Conservation (phyloP, 2,797 vertebrate species). For the Ciconia nigra region DNA sequence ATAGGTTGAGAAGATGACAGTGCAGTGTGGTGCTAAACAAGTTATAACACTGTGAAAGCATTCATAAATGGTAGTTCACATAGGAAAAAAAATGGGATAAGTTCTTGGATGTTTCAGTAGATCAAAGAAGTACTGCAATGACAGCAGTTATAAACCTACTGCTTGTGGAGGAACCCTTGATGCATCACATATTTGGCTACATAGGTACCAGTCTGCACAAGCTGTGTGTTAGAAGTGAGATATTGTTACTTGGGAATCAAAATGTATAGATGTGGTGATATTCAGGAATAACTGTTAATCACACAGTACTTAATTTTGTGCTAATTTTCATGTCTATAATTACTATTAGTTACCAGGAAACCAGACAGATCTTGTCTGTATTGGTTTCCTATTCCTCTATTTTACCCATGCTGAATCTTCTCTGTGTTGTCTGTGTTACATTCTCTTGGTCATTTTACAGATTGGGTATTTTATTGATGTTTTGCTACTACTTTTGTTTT, state of each 20-base stretch:
- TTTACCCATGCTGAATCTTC: not conserved
- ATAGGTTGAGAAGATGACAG: not conserved
- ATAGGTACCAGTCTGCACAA: not conserved
- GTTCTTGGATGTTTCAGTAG: not conserved
- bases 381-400: not conserved
- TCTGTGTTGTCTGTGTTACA: not conserved
- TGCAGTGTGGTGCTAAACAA: not conserved
- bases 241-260: not conserved
- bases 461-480: not conserved
- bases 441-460: not conserved
- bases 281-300: not conserved
- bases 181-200: not conserved
- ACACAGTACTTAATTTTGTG: not conserved
- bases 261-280: not conserved
- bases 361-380: not conserved
- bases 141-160: not conserved
- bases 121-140: not conserved
- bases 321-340: not conserved
- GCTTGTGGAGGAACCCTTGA: not conserved
- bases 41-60: not conserved
- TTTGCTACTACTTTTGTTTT: not conserved
- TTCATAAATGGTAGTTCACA: not conserved
- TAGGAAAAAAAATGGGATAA: not conserved
- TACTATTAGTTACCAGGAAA: not conserved
- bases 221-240: not conserved